Percentiles rank a stretch among this genome's conserved stretches.
Evolutionary conservation across 2,888 invertebrate genomes (phyloP).

Genomic region (Pharmacophagus antenor): DNA sequence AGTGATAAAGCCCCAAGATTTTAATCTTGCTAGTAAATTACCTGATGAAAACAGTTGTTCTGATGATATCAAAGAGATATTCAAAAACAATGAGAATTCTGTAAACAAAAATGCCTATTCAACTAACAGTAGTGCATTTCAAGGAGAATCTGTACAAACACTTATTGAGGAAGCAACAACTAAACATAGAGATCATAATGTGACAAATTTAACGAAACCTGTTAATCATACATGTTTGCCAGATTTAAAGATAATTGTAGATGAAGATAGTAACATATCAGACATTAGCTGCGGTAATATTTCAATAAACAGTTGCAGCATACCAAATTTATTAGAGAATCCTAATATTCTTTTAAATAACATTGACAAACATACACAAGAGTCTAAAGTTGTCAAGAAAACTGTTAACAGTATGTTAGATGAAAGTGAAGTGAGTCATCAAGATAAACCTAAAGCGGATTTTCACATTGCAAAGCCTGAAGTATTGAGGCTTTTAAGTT

Average conservation of each 20-base stretch:
- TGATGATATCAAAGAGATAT: background rate
- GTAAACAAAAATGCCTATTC: background rate
- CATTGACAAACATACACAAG: conserved; percentile 38
- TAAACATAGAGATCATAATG: background rate
- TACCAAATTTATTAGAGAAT: conserved; percentile 38
- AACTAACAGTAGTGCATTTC: background rate
- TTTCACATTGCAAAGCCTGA: conserved; percentile 51
- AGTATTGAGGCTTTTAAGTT: conserved; percentile 39
- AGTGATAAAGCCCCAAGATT: conserved; percentile 42
- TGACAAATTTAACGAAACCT: conserved; percentile 3
- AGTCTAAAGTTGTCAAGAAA: conserved; percentile 35
- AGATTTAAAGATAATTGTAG: conserved; percentile 37
- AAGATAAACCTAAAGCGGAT: conserved; percentile 46
- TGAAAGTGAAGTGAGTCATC: conserved; percentile 39
- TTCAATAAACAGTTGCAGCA: conserved; percentile 41
- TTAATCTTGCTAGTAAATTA: conserved; percentile 32
- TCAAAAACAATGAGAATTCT: background rate
- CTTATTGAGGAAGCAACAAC: background rate
- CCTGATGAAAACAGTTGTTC: conserved; percentile 20
- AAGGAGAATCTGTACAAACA: background rate
- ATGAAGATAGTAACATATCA: conserved; percentile 51
- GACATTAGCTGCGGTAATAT: conserved; percentile 46
- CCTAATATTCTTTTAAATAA: conserved; percentile 34
- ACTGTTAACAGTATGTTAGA: conserved; percentile 37
- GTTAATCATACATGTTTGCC: conserved; percentile 23